Base-by-base conservation (phyloP, 2,113 vertebrate genomes). In the Numida meleagris region DNA sequence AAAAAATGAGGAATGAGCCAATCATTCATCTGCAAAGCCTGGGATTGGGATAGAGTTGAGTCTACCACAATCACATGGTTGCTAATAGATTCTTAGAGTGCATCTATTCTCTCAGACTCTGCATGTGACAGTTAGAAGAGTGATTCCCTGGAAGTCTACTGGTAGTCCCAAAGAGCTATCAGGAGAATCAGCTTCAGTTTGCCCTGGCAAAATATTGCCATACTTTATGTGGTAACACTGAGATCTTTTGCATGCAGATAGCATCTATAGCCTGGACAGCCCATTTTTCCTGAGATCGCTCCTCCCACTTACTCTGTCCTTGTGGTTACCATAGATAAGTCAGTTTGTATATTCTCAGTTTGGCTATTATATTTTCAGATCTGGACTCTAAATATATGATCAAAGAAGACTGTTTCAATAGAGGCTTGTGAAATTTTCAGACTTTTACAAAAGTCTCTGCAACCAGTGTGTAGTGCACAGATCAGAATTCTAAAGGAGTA, bases 41-140 rank as follows among this genome's bases (percentile, higher is more conserved):
- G 42, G 5, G 14, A 71, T 6, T 42, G 10, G 6, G 8, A 8
- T 23, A 38, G 7, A 7, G 4, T 21, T 61, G 31, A 76, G 15
- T 14, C 25, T 43, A 36, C 4, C 15, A 38, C n/a, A 42, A 17
- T 0, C 2, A 14, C 23, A 12, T 7, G 14, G 8, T 4, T 61
- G 24, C 16, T 59, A 66, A 72, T n/a, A 24, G 46, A 24, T 23
- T 3, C 46, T 58, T 17, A 53, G 25, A 42, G 21, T 43, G 4
- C 42, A 36, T 31, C 27, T 82, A 14, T 20, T 62, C 10, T 78
- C 14, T 14, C 9, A 57, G 46, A 34, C 21, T 53, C 17, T 29
- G 57, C 51, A 3, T 20, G 40, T 55, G 9, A 66, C 43, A 4
- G 7, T 14, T 43, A 34, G 31, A 80, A 15, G 36, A 74, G 57